Base-by-base conservation (phyloP, 2,888 invertebrate genomes). In the Unio pictorum region DNA sequence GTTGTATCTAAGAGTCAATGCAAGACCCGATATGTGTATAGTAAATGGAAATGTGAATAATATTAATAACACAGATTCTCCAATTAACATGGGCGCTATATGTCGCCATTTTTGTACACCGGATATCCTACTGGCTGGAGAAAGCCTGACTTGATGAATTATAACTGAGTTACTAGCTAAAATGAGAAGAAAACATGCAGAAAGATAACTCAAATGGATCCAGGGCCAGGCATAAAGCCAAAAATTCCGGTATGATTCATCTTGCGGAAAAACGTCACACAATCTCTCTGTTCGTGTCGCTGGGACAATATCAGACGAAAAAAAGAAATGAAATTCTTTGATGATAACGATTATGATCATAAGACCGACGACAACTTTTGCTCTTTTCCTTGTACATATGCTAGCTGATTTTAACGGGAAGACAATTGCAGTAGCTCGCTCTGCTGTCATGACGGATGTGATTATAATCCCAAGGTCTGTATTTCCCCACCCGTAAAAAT, bases 401-500 rank as follows among this genome's bases (percentile, higher is more conserved):
- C 78, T 73, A 1, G 76, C 73, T 3, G 75, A 78, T 23, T 78
- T 76, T 26, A 85, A 68, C 0, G 85, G 85, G 57, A 78, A 79
- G 4, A 72, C 76, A n/a, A 85, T 81, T 23, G 78, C 85, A 56
- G 81, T 71, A 0, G 85, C 84, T 15, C 85, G 73, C 54, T 84
- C 84, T 6, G 81, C 78, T 5, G 82, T 84, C 85, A 85, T 85
- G 0, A 78, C 74, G 1, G 82, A 76, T 4, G 82, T 81, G 34
- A 85, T 71, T 15, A 84, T 64, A 28, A 85, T 83, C 23, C 81
- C 81, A 20, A 81, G 72, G 69, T 84, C 85, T 61, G 80, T 80
- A 64, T 82, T 82, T 34, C 81, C 79, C 73, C 79, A 81, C 11
- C 85, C 85, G 67, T 82, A 84, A 65, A 85, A 85, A 61, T 83